Conservation (phyloP, 2,797 vertebrate species). For the Peromyscus melanophrys region DNA sequence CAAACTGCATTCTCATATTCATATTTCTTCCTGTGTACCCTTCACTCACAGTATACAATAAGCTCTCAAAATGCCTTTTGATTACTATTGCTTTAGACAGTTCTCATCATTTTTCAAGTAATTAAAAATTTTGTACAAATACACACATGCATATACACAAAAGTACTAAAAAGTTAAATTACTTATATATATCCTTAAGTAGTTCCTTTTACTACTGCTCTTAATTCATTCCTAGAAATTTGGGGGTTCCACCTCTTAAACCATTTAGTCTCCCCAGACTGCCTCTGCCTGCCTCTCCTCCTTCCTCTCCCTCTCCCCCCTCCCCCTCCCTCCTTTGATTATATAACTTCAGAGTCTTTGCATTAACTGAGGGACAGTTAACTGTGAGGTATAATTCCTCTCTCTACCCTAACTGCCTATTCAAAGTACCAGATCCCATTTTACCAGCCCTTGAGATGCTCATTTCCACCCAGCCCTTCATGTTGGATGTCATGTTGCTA, state of each 20-base stretch:
- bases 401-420: neutral
- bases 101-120: slow-evolving; percentile 21
- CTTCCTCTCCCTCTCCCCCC: no score
- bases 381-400: neutral
- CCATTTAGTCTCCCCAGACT: neutral
- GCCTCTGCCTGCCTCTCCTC: neutral
- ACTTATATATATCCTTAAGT: neutral
- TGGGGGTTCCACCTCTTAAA: neutral
- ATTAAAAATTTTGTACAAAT: slow-evolving; percentile 31
- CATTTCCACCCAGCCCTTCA: neutral
- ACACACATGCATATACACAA: neutral
- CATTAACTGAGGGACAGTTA: neutral
- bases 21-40: neutral
- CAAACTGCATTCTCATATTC: neutral
- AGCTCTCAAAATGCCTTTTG: neutral
- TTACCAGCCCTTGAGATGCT: neutral
- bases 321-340: no score
- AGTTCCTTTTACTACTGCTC: neutral
- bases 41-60: slow-evolving; percentile 23
- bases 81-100: slow-evolving; percentile 26
- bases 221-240: neutral
- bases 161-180: slow-evolving; percentile 5
- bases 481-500: neutral
- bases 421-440: neutral
- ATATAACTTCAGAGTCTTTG: neutral